Percentiles rank a stretch among this genome's conserved stretches.
phyloP scores from a whole-genome alignment of 2,113 vertebrate genomes.

The Cynocephalus volans region DNA sequence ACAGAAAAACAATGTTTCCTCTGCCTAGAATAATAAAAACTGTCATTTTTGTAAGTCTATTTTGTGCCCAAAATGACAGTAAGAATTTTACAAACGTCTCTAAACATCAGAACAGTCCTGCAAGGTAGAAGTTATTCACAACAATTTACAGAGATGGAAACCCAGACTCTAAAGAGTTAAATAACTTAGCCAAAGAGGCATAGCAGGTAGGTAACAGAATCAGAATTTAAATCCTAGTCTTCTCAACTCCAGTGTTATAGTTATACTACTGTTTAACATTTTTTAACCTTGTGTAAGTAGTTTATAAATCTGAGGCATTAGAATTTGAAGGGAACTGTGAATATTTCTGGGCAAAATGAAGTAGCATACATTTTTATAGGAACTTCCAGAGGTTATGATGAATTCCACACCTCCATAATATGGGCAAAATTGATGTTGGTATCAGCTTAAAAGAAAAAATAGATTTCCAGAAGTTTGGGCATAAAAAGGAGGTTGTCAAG shows the following conservation, averaged over 20 bases:
- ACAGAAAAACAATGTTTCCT: background rate
- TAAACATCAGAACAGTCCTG: background rate
- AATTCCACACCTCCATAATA: background rate
- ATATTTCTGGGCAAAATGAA: slow-evolving; percentile 41
- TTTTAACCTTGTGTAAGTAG: background rate
- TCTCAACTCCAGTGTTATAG: background rate
- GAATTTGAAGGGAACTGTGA: background rate
- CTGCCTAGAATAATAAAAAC: background rate
- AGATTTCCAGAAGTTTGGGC: background rate
- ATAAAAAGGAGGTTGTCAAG: background rate
- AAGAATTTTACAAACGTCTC: background rate
- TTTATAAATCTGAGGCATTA: background rate
- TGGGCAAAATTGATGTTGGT: background rate
- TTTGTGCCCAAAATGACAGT: background rate
- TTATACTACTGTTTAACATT: background rate
- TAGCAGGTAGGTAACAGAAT: background rate
- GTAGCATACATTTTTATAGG: background rate
- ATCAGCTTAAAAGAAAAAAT: background rate
- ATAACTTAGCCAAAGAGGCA: background rate
- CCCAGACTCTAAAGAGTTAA: background rate
- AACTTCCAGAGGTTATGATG: background rate
- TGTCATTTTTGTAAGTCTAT: background rate
- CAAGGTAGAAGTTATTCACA: background rate
- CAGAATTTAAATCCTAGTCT: background rate
- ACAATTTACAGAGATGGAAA: background rate